These are phyloP conservation scores for Leptinotarsa defecta DNA, from an alignment of 1,140 invertebrate species.

Conservation along the genomic window DNA sequence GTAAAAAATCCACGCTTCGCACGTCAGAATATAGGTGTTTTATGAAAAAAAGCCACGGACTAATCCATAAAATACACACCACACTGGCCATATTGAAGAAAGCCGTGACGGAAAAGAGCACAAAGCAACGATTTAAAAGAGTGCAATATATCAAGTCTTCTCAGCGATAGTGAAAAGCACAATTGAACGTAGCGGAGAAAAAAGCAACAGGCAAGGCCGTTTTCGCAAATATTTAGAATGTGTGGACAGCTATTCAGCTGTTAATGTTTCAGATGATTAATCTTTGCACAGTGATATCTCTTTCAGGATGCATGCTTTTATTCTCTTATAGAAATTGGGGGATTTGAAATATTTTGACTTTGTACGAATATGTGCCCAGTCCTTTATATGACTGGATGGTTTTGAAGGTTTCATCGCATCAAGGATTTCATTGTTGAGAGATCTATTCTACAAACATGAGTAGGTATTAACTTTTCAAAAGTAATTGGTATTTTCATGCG, in stretches of 20 bases:
- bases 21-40: constrained; percentile 13
- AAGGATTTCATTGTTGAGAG: not conserved
- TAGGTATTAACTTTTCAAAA: no score
- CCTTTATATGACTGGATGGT: constrained; percentile 8
- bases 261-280: constrained; percentile 37
- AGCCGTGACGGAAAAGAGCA: constrained; percentile 25
- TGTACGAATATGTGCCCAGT: constrained; percentile 14
- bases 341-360: constrained; percentile 30
- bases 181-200: constrained; percentile 28
- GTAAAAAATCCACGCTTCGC: constrained; percentile 16
- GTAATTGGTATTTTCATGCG: no score
- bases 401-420: constrained; percentile 8
- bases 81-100: constrained; percentile 31
- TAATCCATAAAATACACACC: constrained; percentile 34
- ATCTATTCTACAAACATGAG: not conserved
- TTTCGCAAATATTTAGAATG: constrained; percentile 40
- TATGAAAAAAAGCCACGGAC: constrained; percentile 14
- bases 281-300: constrained; percentile 31
- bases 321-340: constrained; percentile 15
- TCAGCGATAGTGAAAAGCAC: constrained; percentile 12
- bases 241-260: constrained; percentile 39
- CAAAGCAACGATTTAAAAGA: constrained; percentile 29
- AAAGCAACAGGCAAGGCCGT: constrained; percentile 31
- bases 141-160: constrained; percentile 30
- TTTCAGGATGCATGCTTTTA: constrained; percentile 9